Evolutionary conservation across 2,113 vertebrate genomes (phyloP).

Genomic region (Penelope pileata): DNA sequence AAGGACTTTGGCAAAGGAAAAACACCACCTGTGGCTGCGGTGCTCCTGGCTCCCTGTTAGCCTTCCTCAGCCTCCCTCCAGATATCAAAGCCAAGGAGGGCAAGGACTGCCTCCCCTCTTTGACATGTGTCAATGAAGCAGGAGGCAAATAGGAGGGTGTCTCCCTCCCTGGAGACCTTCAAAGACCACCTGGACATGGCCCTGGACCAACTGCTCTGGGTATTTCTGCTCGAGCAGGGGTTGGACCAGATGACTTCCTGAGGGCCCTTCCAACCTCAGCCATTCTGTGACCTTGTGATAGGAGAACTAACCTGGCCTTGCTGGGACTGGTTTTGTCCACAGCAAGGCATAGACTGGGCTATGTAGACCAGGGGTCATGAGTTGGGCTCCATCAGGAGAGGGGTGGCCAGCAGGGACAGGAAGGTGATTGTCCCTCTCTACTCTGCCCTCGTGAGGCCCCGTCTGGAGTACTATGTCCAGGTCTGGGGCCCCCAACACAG

Average conservation of each 20-base stretch:
- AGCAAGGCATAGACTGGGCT: too few relatives aligned
- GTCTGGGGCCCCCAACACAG: too few relatives aligned
- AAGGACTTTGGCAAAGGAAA: constrained; percentile 6
- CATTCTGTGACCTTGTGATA: not conserved
- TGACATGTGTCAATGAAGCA: not conserved
- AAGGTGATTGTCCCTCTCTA: too few relatives aligned
- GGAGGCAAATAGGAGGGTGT: not conserved
- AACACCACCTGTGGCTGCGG: not conserved
- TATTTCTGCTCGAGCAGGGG: not conserved
- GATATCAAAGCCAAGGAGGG: not conserved
- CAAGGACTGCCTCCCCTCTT: not conserved
- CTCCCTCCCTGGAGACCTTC: too few relatives aligned
- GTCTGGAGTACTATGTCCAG: too few relatives aligned
- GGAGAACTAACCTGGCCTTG: not conserved
- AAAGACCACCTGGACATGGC: too few relatives aligned
- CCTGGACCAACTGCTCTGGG: not conserved
- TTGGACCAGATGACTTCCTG: not conserved
- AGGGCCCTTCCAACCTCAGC: not conserved
- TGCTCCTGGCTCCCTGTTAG: not conserved
- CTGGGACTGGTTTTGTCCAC: not conserved
- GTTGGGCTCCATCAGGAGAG: too few relatives aligned
- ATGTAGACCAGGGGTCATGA: too few relatives aligned
- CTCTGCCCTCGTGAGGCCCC: too few relatives aligned
- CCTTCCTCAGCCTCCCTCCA: not conserved
- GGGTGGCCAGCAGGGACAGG: too few relatives aligned